Conservation (phyloP, 2,797 vertebrate species). For the Chaetophractus vellerosus region DNA sequence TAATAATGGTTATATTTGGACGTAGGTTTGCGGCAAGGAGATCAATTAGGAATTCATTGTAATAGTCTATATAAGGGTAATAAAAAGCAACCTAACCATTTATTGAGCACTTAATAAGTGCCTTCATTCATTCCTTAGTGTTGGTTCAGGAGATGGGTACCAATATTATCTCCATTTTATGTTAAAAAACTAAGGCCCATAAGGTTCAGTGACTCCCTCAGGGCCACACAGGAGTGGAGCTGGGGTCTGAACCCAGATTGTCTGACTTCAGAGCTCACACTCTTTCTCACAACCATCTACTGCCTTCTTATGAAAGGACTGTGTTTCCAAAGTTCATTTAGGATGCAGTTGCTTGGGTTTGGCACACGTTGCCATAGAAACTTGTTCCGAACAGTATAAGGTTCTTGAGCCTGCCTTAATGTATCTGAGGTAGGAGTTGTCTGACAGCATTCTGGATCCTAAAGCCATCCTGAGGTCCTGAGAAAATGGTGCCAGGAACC, state of each 20-base stretch:
- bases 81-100: background rate
- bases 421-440: background rate
- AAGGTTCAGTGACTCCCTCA: background rate
- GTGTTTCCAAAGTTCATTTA: background rate
- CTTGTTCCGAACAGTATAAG: background rate
- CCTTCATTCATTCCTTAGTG: background rate
- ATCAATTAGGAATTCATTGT: background rate
- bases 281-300: background rate
- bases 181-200: background rate
- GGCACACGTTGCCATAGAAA: background rate
- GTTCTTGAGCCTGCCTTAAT: background rate
- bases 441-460: background rate
- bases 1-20: background rate
- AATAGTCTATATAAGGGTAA: background rate
- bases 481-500: background rate
- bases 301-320: background rate
- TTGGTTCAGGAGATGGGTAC: background rate
- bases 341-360: background rate
- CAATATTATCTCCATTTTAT: background rate
- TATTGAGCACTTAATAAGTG: background rate
- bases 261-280: background rate
- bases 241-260: background rate
- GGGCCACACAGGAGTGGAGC: background rate
- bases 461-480: background rate
- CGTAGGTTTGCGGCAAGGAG: background rate